Conservation (phyloP, 1,140 invertebrate species). For the Bombus soroeensis region DNA sequence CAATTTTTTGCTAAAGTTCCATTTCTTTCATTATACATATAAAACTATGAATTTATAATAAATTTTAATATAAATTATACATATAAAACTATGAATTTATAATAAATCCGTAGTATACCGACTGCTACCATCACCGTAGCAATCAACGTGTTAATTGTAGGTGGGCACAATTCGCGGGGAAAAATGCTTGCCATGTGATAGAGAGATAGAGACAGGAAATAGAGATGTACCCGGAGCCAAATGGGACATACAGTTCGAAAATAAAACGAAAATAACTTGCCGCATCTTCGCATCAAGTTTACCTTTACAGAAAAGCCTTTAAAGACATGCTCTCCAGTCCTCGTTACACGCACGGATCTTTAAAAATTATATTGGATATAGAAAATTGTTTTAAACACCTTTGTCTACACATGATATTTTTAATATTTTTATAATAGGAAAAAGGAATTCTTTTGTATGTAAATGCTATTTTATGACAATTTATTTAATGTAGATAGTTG, state of each 20-base stretch:
- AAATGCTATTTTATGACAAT: not conserved
- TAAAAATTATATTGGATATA: no score
- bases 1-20: no score
- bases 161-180: not conserved
- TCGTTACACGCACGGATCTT: not conserved
- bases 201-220: slow-evolving; percentile 46
- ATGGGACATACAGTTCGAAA: slow-evolving; percentile 46
- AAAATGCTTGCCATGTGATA: slow-evolving; percentile 19
- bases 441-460: not conserved
- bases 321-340: slow-evolving; percentile 1
- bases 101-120: no score
- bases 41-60: no score
- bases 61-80: no score
- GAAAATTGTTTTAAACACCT: no score
- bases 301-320: slow-evolving; percentile 27
- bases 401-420: not conserved
- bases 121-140: no score
- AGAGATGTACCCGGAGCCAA: slow-evolving; percentile 55
- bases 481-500: no score
- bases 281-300: slow-evolving; percentile 25
- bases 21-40: no score
- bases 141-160: not conserved
- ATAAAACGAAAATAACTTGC: slow-evolving; percentile 48
- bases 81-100: no score
- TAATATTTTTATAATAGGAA: not conserved